Evolutionary conservation across 2,113 vertebrate species (phyloP), one percentile per base, ranked within the genome.

Genomic region (Bubo scandiacus): DNA sequence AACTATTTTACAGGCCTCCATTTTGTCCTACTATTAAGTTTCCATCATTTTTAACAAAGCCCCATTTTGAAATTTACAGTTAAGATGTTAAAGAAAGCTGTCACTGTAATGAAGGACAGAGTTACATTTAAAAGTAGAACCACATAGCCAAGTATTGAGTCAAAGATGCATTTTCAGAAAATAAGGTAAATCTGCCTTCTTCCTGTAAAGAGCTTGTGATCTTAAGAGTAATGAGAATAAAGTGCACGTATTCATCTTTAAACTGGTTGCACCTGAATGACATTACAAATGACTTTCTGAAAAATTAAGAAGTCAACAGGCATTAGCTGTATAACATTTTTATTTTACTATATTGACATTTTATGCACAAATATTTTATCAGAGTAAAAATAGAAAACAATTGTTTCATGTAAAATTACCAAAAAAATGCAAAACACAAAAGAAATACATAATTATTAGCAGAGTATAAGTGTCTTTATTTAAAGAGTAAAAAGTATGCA

Each of bases 401-500:
- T 92, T 97, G 96, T 97, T 97, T 97, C 88, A 97, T 98, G 98
- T 98, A 98, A 98, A 98, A 98, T 98, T 98, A 98, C 97, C 38
- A 95, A 97, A 96, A 97, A 96, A 97, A 97, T 25, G 95, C 96
- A 96, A 97, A 97, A 11, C 97, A 97, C 96, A 95, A 92, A 98
- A 97, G 96, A 98, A 98, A 98, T 97, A 97, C 84, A 94, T 97
- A 97, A 97, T 97, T 97, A 97, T 97, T 97, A 98, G 97, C 94
- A 97, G 96, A 97, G 95, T 97, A 97, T 95, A 98, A 98, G 96
- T 97, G 96, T 98, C 94, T 98, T 97, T 98, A 98, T 97, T 98
- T 98, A 97, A 98, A 98, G 97, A 98, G 97, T 98, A 98, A 98
- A 98, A 98, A 98, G 97, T 98, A 98, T 98, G 98, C 97, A 98